phyloP scores from a whole-genome alignment of 2,888 invertebrate genomes.

The Phytoseiulus persimilis region DNA sequence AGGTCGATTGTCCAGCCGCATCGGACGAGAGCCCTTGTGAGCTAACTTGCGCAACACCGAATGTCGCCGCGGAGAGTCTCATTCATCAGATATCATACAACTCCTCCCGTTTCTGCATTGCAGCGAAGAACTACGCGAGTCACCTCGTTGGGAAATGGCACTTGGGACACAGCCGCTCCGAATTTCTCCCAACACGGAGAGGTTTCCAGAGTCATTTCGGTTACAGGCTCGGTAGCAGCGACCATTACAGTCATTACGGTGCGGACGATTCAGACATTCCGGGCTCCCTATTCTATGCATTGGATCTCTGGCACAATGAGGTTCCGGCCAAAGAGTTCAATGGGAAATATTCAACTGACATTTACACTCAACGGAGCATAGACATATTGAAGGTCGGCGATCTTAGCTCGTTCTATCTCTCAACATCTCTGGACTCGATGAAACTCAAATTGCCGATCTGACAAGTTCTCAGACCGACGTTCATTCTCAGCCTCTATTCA shows the following conservation, averaged over 20 bases:
- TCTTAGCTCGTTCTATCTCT: constrained; percentile 46
- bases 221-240: constrained; percentile 78
- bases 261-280: constrained; percentile 44
- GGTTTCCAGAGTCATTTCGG: constrained; percentile 75
- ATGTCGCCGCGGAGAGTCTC: too few species aligned
- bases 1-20: too few species aligned
- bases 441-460: neutral
- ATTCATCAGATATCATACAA: too few species aligned
- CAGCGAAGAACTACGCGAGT: neutral
- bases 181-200: constrained; percentile 65
- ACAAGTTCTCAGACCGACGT: neutral
- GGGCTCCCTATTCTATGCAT: constrained; percentile 52
- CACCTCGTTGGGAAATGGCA: constrained; percentile 56
- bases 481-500: too few species aligned
- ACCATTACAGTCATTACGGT: constrained; percentile 73
- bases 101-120: neutral
- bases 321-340: constrained; percentile 66
- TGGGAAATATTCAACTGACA: constrained; percentile 73
- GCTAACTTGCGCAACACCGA: too few species aligned
- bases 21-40: constrained; percentile 66
- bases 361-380: constrained; percentile 68
- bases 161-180: constrained; percentile 65
- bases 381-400: constrained; percentile 64
- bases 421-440: too few species aligned
- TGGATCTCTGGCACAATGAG: constrained; percentile 60